Evolutionary conservation across 2,797 vertebrate genomes (phyloP), one percentile per base, ranked within the genome.

Genomic region (Melanotaenia pygmaea): DNA sequence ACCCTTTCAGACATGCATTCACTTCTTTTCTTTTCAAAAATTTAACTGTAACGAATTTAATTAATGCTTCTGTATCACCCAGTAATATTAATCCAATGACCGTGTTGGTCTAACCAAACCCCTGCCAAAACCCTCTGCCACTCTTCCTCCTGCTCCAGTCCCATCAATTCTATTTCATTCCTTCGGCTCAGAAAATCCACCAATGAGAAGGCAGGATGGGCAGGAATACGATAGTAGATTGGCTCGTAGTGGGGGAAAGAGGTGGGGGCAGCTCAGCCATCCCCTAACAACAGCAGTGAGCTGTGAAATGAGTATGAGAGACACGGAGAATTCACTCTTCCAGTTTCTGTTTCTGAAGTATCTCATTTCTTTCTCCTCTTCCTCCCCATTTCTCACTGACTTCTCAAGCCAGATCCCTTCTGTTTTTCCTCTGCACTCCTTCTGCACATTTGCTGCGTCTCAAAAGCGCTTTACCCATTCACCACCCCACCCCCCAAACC

Each of bases 231-330:
- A 85, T 62, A 73, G 84, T 67, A 85, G 91, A 94, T 92, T 93
- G 92, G 92, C 88, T 91, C 43, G 11, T 80, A 65, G 73, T 68
- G 76, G 56, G 72, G 70, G 70, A 47, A 67, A 86, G 91, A 91
- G 92, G 47, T 50, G 77, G 70, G 89, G 87, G 92, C 89, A 58
- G 81, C 77, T 83, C 83, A 84, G 70, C 81, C 84, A 61, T 82
- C 87, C 88, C 92, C 91, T 81, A 88, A 93, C 93, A 95, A 92
- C 92, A 94, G 91, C 93, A 82, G 86, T 85, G 66, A 88, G 90
- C 91, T 92, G 89, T 87, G 88, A 91, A 80, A 85, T 67, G 76
- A 83, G 86, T 76, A 57, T 14, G 74, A 85, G 80, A 86, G 80
- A 77, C 59, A 5, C 72, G 64, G 72, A 81, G 70, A 78, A 81